A percentile compares a stretch with the other conserved stretches of the same genome.
phyloP scores from a whole-genome alignment of 2,797 vertebrate genomes.

The Liparis tanakae region DNA sequence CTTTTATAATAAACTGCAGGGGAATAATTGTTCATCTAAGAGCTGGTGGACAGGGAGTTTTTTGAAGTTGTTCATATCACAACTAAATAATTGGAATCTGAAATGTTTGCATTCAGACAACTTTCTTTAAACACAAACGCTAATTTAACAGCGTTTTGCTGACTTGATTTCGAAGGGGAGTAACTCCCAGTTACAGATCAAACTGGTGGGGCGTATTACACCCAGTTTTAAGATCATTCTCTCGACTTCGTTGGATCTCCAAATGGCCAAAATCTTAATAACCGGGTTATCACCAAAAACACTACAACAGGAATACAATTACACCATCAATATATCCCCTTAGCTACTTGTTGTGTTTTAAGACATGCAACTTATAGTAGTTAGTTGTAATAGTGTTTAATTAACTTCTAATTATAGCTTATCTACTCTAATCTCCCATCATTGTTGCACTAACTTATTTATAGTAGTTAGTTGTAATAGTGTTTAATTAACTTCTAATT shows the following conservation, averaged over 20 bases:
- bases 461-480: not conserved
- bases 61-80: not conserved
- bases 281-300: not conserved
- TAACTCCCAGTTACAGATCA: not conserved
- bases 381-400: not conserved
- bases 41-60: not conserved
- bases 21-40: not conserved
- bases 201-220: not conserved
- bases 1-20: not conserved
- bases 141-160: too few species aligned
- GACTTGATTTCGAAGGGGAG: too few species aligned
- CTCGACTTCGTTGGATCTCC: not conserved
- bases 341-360: not conserved
- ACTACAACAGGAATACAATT: not conserved
- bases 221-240: not conserved
- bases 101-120: not conserved
- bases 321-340: too few species aligned
- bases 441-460: too few species aligned
- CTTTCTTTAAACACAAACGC: too few species aligned
- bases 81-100: not conserved
- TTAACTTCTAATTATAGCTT: not conserved
- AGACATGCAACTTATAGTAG: not conserved
- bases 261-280: not conserved
- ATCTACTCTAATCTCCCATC: too few species aligned
- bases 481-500: not conserved